These are phyloP conservation scores for Neodiprion virginianus DNA, from an alignment of 1,140 invertebrate species.

Conservation along the genomic window DNA sequence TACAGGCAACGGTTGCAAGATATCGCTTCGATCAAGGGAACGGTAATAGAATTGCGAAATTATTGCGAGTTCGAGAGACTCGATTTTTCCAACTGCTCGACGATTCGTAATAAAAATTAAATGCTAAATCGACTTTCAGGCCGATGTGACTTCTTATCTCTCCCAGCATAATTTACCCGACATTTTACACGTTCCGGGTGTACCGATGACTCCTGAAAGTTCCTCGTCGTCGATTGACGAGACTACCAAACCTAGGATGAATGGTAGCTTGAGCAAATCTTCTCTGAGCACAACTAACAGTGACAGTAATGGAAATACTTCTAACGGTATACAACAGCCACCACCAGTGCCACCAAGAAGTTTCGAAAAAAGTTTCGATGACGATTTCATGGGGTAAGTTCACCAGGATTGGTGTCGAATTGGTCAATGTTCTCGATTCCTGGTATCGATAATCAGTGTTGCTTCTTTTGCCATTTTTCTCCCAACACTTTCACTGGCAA, in stretches of 20 bases:
- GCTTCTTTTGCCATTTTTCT: not conserved
- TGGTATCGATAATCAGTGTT: not conserved
- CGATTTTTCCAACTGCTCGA: too few relatives aligned
- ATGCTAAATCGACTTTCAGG: slow-evolving; percentile 43
- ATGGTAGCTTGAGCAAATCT: slow-evolving; percentile 41
- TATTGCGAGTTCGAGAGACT: too few relatives aligned
- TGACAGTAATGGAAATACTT: slow-evolving; percentile 58
- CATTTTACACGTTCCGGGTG: slow-evolving; percentile 58
- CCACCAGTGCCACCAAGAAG: slow-evolving; percentile 73
- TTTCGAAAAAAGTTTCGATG: slow-evolving; percentile 66
- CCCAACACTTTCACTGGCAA: too few relatives aligned
- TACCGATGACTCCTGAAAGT: slow-evolving; percentile 24
- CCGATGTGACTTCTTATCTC: slow-evolving; percentile 61
- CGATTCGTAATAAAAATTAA: too few relatives aligned
- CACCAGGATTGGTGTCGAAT: not conserved
- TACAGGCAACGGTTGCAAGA: slow-evolving; percentile 73
- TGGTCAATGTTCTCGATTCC: slow-evolving; percentile 26
- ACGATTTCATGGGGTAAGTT: slow-evolving; percentile 55
- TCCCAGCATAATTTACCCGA: slow-evolving; percentile 61
- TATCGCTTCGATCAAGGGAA: slow-evolving; percentile 61
- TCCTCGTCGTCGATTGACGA: slow-evolving; percentile 37
- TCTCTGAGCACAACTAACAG: slow-evolving; percentile 33
- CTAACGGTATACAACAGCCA: slow-evolving; percentile 61
- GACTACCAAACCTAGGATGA: slow-evolving; percentile 41
- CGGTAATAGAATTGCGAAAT: slow-evolving; percentile 19